phyloP scores from a whole-genome alignment of 2,113 vertebrate species.

The Arothron firmamentum region DNA sequence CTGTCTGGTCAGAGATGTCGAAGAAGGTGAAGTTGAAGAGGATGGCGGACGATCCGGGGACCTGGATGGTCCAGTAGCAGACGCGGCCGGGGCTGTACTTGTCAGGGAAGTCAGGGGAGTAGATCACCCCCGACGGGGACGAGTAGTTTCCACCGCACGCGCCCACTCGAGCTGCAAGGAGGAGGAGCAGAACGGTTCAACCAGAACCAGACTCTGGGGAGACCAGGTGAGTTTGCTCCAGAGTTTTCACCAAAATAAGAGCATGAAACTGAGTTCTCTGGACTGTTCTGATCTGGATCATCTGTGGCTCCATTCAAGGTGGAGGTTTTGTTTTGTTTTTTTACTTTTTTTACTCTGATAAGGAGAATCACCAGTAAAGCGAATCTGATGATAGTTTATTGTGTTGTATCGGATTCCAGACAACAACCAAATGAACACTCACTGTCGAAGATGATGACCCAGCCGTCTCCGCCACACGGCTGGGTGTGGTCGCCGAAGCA shows the following conservation, averaged over 20 bases:
- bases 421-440: slow-evolving; percentile 60
- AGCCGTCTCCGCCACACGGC: slow-evolving; percentile 94
- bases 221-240: no score
- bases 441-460: slow-evolving; percentile 96
- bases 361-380: no score
- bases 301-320: no score
- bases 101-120: slow-evolving; percentile 94
- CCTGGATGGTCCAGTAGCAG: slow-evolving; percentile 94
- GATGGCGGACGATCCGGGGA: slow-evolving; percentile 82
- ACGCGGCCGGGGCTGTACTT: slow-evolving; percentile 82
- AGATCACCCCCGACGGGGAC: slow-evolving; percentile 83
- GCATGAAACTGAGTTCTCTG: no score
- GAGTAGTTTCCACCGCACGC: slow-evolving; percentile 93
- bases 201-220: neutral
- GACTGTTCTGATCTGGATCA: no score
- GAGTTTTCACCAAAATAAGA: no score
- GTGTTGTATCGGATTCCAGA: neutral
- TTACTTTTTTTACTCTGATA: no score
- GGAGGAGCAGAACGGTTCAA: neutral
- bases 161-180: slow-evolving; percentile 82
- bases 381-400: no score
- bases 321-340: no score
- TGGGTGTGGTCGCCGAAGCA: slow-evolving; percentile 96
- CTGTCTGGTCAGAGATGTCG: slow-evolving; percentile 89
- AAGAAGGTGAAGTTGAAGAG: slow-evolving; percentile 92